These are phyloP conservation scores for Sterna hirundo DNA, from an alignment of 2,113 vertebrate species.

Conservation along the genomic window DNA sequence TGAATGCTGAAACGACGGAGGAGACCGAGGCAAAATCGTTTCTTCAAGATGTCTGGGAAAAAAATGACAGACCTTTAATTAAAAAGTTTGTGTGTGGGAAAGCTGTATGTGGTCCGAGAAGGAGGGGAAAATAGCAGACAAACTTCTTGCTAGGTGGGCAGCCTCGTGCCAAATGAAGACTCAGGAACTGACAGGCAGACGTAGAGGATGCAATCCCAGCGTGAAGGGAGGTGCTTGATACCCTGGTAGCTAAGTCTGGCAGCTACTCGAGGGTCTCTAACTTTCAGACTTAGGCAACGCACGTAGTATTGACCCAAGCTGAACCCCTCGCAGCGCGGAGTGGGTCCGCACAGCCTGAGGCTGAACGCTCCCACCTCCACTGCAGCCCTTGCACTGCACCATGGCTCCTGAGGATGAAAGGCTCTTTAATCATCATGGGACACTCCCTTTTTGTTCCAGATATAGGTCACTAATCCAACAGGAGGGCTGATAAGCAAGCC, in stretches of 20 bases:
- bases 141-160: neutral
- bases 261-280: neutral
- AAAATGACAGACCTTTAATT: neutral
- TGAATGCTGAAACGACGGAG: neutral
- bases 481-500: neutral
- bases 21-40: neutral
- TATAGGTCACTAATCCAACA: neutral
- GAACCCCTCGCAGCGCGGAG: fast-evolving
- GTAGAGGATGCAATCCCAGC: neutral
- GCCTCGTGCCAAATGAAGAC: neutral
- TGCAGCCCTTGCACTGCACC: neutral
- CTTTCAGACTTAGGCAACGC: neutral
- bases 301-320: neutral
- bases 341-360: neutral
- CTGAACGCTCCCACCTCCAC: neutral
- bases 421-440: neutral
- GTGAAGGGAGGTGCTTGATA: neutral
- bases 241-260: neutral
- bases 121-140: neutral
- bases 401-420: neutral
- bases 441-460: neutral
- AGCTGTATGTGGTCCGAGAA: neutral
- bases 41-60: neutral
- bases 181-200: neutral
- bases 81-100: neutral